phyloP scores from a whole-genome alignment of 2,888 invertebrate genomes.

The Metacarcinus magister region DNA sequence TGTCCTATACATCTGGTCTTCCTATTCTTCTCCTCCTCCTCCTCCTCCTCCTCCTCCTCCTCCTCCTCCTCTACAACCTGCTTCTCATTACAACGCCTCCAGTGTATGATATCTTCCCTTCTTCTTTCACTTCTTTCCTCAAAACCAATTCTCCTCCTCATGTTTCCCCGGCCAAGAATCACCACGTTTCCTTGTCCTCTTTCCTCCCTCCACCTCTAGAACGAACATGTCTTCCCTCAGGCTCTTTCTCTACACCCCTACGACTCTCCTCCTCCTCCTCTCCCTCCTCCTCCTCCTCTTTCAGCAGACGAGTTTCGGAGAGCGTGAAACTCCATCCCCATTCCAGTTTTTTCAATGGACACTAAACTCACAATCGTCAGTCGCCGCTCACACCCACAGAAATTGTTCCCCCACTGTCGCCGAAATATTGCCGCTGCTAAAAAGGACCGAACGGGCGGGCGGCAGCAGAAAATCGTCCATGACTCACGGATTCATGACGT shows the following conservation, averaged over 20 bases:
- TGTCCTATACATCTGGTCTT: not conserved
- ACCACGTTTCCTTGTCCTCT: not conserved
- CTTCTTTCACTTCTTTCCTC: not conserved
- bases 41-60: too few relatives aligned
- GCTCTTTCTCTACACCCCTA: not conserved
- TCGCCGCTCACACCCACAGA: not conserved
- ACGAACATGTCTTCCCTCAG: not conserved
- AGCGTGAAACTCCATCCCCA: slow-evolving; percentile 11
- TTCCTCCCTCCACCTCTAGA: not conserved
- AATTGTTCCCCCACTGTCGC: slow-evolving; percentile 3
- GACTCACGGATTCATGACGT: not conserved
- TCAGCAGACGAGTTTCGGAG: not conserved
- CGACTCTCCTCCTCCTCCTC: too few relatives aligned
- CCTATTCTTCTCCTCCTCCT: not conserved
- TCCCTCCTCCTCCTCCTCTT: not conserved
- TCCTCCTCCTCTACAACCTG: too few relatives aligned
- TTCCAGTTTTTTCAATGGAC: not conserved
- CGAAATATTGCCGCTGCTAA: not conserved
- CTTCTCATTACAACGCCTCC: not conserved
- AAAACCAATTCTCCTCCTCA: not conserved
- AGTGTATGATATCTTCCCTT: not conserved
- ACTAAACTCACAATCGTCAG: not conserved
- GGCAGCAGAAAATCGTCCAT: slow-evolving; percentile 18
- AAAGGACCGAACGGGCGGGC: not conserved
- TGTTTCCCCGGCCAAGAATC: not conserved